A percentile compares a stretch with the other conserved stretches of the same genome.
These are phyloP conservation scores for Brachyptera putata DNA, from an alignment of 2,888 invertebrate genomes.

Conservation along the genomic window DNA sequence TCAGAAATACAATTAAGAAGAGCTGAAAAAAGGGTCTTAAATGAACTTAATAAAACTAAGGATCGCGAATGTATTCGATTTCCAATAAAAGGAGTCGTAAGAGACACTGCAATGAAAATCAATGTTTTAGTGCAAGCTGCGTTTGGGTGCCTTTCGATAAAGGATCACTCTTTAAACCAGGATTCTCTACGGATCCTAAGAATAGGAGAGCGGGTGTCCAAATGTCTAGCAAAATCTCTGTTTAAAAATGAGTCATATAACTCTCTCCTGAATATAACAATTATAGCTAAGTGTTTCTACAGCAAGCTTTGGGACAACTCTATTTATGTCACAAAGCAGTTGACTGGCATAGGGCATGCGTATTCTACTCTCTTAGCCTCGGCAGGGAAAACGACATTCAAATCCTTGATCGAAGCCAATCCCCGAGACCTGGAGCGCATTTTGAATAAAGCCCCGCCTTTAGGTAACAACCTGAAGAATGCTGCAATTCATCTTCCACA, in stretches of 20 bases:
- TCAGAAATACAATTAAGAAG: constrained; percentile 62
- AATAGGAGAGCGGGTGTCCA: constrained; percentile 61
- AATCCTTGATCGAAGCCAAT: constrained; percentile 59
- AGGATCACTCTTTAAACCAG: constrained; percentile 63
- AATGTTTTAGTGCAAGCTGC: constrained; percentile 72
- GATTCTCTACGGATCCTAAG: constrained; percentile 66
- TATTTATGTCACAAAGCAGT: constrained; percentile 60
- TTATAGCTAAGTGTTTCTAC: constrained; percentile 62
- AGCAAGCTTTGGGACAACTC: constrained; percentile 74
- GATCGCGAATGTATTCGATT: constrained; percentile 57
- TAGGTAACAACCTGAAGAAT: constrained; percentile 62
- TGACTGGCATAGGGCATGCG: constrained; percentile 65
- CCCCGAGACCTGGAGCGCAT: constrained; percentile 74
- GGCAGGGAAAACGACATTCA: constrained; percentile 63
- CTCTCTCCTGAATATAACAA: constrained; percentile 55
- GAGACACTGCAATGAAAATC: constrained; percentile 68
- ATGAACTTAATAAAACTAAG: constrained; percentile 63
- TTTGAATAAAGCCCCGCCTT: constrained; percentile 67
- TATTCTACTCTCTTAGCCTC: constrained; percentile 59
- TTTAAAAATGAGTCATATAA: constrained; percentile 44
- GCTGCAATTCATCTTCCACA: constrained; percentile 59
- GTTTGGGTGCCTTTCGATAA: constrained; percentile 63
- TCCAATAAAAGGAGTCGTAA: constrained; percentile 67
- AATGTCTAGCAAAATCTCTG: constrained; percentile 47
- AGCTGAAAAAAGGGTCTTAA: constrained; percentile 65